Percentiles rank a stretch among this genome's conserved stretches.
Conservation (phyloP, 2,113 vertebrate species). For the Rhodinocichla rosea region DNA sequence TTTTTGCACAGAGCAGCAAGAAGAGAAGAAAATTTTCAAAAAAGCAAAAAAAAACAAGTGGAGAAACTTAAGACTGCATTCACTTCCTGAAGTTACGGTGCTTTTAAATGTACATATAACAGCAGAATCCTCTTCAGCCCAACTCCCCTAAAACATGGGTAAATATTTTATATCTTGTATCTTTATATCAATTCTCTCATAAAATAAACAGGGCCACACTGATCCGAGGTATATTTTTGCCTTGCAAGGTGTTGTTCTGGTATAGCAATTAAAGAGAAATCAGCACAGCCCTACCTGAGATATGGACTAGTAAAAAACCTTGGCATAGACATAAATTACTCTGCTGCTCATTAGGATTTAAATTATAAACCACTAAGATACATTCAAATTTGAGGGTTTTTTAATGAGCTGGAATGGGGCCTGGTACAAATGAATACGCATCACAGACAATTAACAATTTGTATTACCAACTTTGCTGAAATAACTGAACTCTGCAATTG, state of each 20-base stretch:
- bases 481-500: neutral
- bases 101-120: neutral
- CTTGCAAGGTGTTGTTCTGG: neutral
- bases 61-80: neutral
- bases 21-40: neutral
- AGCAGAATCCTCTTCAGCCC: neutral
- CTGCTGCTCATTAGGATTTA: neutral
- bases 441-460: neutral
- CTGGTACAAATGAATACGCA: neutral
- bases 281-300: neutral
- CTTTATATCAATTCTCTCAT: neutral
- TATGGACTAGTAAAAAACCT: neutral
- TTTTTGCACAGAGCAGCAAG: neutral
- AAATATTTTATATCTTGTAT: neutral
- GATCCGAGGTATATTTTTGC: neutral
- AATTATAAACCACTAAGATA: neutral
- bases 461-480: neutral
- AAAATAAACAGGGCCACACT: neutral
- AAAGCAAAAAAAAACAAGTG: neutral
- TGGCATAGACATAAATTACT: neutral
- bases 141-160: neutral
- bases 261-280: neutral
- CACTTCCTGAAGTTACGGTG: accelerated
- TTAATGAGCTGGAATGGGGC: neutral
- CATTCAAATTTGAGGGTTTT: neutral